Evolutionary conservation across 2,113 vertebrate species (phyloP).

Genomic region (Dolichallabes microphthalmus): DNA sequence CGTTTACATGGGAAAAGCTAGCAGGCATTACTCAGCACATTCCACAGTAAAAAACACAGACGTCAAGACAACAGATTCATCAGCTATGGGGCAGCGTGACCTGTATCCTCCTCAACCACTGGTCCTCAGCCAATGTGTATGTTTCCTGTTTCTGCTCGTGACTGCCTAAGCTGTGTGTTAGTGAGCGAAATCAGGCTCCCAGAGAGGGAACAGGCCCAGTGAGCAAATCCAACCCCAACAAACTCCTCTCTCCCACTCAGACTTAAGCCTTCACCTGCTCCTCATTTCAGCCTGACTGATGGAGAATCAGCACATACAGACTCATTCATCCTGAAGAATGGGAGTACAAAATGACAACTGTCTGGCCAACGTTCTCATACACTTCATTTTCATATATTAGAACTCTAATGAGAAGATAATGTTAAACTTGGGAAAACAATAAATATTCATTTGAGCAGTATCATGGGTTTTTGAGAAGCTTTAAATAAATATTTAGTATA

Average conservation of each 20-base stretch:
- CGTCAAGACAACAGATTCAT: background rate
- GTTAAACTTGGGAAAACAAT: background rate
- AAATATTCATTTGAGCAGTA: background rate
- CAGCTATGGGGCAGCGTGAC: constrained; percentile 23
- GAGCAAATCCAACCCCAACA: constrained; percentile 32
- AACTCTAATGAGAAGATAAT: constrained; percentile 1
- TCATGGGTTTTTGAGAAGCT: background rate
- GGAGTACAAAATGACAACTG: background rate
- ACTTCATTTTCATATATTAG: background rate
- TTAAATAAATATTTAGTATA: background rate
- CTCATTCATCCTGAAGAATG: constrained; percentile 8
- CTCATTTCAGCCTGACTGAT: constrained; percentile 35
- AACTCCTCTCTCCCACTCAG: constrained; percentile 23
- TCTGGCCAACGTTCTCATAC: background rate
- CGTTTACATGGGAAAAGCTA: background rate
- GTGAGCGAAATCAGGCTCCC: constrained; percentile 32
- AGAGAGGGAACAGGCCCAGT: constrained; percentile 8
- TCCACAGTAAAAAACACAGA: background rate
- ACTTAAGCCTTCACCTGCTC: constrained; percentile 35
- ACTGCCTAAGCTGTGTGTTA: constrained; percentile 27
- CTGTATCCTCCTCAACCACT: constrained; percentile 27
- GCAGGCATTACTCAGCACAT: background rate
- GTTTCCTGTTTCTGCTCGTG: constrained; percentile 34
- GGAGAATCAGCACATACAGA: constrained; percentile 11
- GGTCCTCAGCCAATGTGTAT: constrained; percentile 27